Percentiles rank a stretch among this genome's conserved stretches.
phyloP scores from a whole-genome alignment of 1,140 invertebrate species.

The Drosophila simulans region DNA sequence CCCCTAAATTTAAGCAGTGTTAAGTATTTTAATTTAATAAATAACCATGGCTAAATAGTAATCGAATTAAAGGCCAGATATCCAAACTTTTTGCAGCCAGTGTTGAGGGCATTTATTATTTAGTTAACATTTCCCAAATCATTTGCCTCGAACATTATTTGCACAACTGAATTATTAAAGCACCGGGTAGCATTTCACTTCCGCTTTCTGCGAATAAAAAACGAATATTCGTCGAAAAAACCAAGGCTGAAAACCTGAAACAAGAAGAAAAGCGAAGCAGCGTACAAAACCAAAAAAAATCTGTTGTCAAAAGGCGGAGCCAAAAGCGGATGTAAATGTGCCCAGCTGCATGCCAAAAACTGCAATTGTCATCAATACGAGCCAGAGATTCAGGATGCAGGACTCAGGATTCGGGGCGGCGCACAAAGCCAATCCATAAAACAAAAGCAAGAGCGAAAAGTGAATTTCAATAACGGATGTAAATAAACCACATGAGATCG shows the following conservation, averaged over 20 bases:
- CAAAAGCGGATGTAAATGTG: constrained; percentile 71
- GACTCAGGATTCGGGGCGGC: constrained; percentile 9
- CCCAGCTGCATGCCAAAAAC: constrained; percentile 74
- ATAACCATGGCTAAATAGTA: not conserved
- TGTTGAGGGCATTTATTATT: not conserved
- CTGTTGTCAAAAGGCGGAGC: constrained; percentile 54
- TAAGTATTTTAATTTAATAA: too few relatives aligned
- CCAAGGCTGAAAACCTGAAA: constrained; percentile 1
- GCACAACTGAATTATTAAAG: constrained; percentile 51
- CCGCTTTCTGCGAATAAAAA: constrained; percentile 47
- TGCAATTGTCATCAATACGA: constrained; percentile 76
- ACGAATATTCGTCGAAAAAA: constrained; percentile 17
- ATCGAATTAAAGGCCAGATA: not conserved
- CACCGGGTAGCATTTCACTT: constrained; percentile 50
- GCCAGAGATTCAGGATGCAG: not conserved
- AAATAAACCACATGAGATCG: constrained; percentile 81
- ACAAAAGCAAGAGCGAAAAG: constrained; percentile 67
- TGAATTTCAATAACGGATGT: constrained; percentile 81
- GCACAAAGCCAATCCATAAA: constrained; percentile 73
- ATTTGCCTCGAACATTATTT: constrained; percentile 30
- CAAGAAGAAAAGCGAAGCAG: constrained; percentile 9
- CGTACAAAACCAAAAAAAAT: constrained; percentile 41
- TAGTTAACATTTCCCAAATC: constrained; percentile 27
- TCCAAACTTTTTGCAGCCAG: constrained; percentile 6
- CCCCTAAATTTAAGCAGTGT: too few relatives aligned